Evolutionary conservation across 2,113 vertebrate genomes (phyloP).

Genomic region (Regulus satrapa): DNA sequence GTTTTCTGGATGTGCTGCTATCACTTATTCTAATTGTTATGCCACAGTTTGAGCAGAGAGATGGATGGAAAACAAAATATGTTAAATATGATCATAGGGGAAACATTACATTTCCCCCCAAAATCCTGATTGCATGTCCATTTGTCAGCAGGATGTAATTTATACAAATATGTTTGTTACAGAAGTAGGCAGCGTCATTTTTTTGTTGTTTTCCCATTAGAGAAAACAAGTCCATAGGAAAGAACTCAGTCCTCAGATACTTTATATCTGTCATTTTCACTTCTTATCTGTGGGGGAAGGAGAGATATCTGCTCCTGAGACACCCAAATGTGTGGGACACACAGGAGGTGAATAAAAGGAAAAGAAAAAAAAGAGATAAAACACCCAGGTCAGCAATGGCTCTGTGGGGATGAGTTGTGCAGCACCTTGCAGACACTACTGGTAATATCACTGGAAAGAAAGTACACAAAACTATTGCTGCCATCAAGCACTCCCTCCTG

Average conservation of each 20-base stretch:
- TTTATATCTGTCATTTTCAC: not conserved
- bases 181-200: not conserved
- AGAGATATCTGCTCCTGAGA: not conserved
- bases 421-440: not conserved
- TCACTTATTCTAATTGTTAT: constrained; percentile 67
- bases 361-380: not conserved
- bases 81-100: constrained; percentile 28
- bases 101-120: constrained; percentile 1
- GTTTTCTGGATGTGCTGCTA: constrained; percentile 51
- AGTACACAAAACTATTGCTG: not conserved
- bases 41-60: constrained; percentile 20
- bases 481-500: not conserved
- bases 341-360: not conserved
- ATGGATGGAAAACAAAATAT: not conserved
- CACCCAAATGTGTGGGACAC: not conserved
- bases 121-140: not conserved
- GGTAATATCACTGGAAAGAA: not conserved
- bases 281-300: not conserved
- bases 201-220: not conserved
- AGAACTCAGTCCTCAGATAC: not conserved
- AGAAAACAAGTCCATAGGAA: not conserved
- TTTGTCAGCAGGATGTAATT: constrained; percentile 35
- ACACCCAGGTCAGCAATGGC: fast-evolving
- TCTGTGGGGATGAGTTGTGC: not conserved
- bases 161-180: constrained; percentile 40